phyloP scores from a whole-genome alignment of 2,797 vertebrate species.

The Arctocebus calabarensis region DNA sequence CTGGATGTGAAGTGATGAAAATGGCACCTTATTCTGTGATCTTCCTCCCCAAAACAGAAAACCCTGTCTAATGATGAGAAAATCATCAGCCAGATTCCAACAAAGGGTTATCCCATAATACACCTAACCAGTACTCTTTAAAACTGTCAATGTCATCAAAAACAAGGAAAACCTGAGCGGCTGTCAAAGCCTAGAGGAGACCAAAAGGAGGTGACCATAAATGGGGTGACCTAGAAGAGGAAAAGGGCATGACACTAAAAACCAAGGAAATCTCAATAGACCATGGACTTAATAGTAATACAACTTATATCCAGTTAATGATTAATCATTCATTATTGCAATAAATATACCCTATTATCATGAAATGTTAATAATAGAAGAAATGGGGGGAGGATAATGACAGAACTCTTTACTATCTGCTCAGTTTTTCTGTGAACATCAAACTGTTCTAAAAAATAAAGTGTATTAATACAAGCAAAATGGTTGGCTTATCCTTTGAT shows the following conservation, averaged over 20 bases:
- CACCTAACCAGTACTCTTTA: not conserved
- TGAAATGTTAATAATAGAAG: not conserved
- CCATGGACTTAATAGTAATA: not conserved
- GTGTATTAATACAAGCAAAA: not conserved
- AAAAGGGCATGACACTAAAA: not conserved
- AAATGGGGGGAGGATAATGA: not conserved
- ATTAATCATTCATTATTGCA: not conserved
- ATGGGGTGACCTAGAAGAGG: not conserved
- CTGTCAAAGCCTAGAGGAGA: not conserved
- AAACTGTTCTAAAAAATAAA: not conserved
- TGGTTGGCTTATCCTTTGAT: not conserved
- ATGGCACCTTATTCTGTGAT: not conserved
- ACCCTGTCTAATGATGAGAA: not conserved
- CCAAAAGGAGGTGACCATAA: not conserved
- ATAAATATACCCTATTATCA: not conserved
- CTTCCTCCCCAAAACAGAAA: not conserved
- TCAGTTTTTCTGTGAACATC: not conserved
- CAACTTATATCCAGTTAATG: not conserved
- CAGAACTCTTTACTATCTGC: not conserved
- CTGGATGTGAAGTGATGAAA: not conserved
- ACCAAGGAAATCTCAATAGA: not conserved
- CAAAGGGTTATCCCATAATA: not conserved
- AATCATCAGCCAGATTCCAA: not conserved
- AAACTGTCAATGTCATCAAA: not conserved
- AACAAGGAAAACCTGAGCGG: not conserved